These are phyloP conservation scores for Mixornis gularis DNA, from an alignment of 2,113 vertebrate species.

Conservation along the genomic window DNA sequence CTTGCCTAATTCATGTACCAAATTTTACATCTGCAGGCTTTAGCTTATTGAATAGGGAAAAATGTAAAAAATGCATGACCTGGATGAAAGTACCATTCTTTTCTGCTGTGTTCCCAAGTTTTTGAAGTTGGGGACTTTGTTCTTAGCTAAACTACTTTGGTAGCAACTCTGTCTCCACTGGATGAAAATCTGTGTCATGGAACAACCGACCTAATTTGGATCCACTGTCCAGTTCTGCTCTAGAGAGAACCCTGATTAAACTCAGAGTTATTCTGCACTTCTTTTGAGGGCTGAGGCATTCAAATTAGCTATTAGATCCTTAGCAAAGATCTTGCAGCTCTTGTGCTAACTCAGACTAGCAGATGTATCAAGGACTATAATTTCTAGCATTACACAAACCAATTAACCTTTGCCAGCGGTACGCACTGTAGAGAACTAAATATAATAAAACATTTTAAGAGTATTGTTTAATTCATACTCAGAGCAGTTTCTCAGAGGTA, in stretches of 20 bases:
- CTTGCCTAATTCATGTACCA: slow-evolving; percentile 7
- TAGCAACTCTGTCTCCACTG: not conserved
- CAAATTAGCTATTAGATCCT: not conserved
- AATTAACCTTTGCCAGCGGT: slow-evolving; percentile 42
- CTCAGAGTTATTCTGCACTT: not conserved
- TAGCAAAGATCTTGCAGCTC: not conserved
- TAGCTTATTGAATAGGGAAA: slow-evolving; percentile 12
- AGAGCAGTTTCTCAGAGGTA: not conserved
- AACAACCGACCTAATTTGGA: not conserved
- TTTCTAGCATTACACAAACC: slow-evolving; percentile 8
- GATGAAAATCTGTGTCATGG: not conserved
- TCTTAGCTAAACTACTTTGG: slow-evolving; percentile 40
- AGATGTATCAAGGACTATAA: not conserved
- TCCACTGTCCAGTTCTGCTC: not conserved
- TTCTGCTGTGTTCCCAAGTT: not conserved
- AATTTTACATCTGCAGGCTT: slow-evolving; percentile 8
- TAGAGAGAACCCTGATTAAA: not conserved
- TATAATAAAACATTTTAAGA: not conserved
- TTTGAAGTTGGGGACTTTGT: slow-evolving; percentile 52
- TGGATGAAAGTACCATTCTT: slow-evolving; percentile 9
- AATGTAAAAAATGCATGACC: slow-evolving; percentile 44
- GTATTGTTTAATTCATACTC: not conserved
- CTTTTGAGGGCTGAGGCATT: not conserved
- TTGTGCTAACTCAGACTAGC: not conserved
- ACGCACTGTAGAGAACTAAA: not conserved